Evolutionary conservation across 2,113 vertebrate species (phyloP).

Genomic region (Cichladusa arquata): DNA sequence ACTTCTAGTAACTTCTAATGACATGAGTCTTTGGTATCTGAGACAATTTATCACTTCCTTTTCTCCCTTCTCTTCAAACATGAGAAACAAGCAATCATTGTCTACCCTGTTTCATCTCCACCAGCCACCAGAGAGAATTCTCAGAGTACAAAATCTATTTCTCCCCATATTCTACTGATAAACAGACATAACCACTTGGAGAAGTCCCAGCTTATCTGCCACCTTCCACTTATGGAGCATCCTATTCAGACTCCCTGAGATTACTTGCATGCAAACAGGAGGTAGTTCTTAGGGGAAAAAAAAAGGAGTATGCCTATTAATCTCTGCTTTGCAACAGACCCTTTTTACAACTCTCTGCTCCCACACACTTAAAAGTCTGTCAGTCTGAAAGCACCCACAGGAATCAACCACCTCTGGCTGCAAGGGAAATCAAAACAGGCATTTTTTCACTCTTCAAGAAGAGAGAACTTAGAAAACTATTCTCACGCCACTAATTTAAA

Average conservation of each 20-base stretch:
- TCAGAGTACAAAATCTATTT: neutral
- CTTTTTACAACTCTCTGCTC: neutral
- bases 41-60: neutral
- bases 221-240: neutral
- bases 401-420: neutral
- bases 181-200: neutral
- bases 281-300: neutral
- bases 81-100: accelerated
- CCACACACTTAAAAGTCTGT: neutral
- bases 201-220: neutral
- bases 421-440: neutral
- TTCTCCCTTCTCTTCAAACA: neutral
- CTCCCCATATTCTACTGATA: neutral
- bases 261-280: neutral
- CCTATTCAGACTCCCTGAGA: neutral
- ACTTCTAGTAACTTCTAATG: neutral
- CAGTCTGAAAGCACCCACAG: neutral
- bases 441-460: neutral
- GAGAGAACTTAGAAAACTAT: neutral
- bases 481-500: neutral
- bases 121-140: neutral
- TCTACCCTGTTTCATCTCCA: neutral
- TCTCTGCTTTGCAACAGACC: neutral
- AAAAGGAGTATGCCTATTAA: neutral
- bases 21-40: neutral